These are phyloP conservation scores for Salmo trutta DNA, from an alignment of 2,797 vertebrate species.

Conservation along the genomic window DNA sequence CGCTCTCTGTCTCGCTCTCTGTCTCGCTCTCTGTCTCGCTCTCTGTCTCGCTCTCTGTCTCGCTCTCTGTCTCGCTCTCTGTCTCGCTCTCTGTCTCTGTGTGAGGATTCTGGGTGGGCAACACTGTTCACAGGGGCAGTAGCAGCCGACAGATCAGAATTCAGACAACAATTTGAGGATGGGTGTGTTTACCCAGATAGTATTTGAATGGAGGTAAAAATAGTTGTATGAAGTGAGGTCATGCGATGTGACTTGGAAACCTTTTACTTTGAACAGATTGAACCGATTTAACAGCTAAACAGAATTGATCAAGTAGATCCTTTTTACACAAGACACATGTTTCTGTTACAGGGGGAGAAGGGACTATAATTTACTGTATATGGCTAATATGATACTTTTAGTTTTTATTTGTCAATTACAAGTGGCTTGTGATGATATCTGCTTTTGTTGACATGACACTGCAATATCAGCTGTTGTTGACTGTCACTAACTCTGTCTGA, in stretches of 20 bases:
- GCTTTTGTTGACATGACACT: not conserved
- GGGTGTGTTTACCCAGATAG: not conserved
- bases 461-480: not conserved
- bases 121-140: conserved; percentile 33
- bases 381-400: not conserved
- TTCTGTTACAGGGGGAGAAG: not conserved
- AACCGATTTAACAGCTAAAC: not conserved
- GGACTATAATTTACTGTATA: not conserved
- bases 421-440: not conserved
- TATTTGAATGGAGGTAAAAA: not conserved
- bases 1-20: too few relatives aligned
- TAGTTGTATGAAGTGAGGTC: not conserved
- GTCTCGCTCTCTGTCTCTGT: too few relatives aligned
- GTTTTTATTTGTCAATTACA: not conserved
- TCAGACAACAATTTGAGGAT: not conserved
- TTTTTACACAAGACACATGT: not conserved
- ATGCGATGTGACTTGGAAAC: not conserved
- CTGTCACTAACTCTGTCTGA: not conserved
- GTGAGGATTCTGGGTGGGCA: conserved; percentile 35
- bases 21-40: too few relatives aligned
- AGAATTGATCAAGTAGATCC: not conserved
- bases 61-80: too few relatives aligned
- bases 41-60: too few relatives aligned
- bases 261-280: not conserved
- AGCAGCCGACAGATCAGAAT: not conserved